phyloP scores from a whole-genome alignment of 1,140 invertebrate genomes.

The Argopecten irradians region DNA sequence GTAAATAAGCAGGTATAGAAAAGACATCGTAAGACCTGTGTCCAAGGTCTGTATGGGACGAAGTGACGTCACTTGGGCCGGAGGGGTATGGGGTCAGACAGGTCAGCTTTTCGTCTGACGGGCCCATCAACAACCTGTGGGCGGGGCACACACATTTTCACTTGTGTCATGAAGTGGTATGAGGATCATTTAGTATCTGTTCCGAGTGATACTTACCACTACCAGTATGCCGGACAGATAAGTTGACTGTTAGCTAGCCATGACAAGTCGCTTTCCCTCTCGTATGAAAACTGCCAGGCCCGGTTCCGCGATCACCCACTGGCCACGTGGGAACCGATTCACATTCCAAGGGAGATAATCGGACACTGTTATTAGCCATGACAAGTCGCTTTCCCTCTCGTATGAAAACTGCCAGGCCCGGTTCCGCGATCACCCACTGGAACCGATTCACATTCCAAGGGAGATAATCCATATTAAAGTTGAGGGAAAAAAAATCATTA shows the following conservation, averaged over 20 bases:
- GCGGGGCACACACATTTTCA: neutral
- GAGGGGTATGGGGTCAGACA: neutral
- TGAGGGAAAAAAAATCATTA: too few species aligned
- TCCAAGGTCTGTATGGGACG: neutral
- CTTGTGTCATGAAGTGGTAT: neutral
- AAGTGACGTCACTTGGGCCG: constrained; percentile 19
- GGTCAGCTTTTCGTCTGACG: neutral
- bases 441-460: neutral
- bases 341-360: neutral
- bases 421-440: constrained; percentile 4
- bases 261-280: neutral
- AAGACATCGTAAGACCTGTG: neutral
- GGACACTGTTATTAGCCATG: neutral
- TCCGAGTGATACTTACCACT: neutral
- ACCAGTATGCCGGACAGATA: neutral
- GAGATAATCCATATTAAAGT: too few species aligned
- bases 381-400: neutral
- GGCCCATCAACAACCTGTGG: constrained; percentile 11
- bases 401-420: neutral
- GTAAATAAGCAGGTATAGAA: neutral
- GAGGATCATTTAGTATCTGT: neutral
- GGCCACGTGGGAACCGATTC: neutral
- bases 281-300: neutral
- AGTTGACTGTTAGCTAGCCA: neutral
- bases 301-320: constrained; percentile 4